These are phyloP conservation scores for Sparidentex hasta DNA, from an alignment of 2,797 vertebrate species.

Conservation along the genomic window DNA sequence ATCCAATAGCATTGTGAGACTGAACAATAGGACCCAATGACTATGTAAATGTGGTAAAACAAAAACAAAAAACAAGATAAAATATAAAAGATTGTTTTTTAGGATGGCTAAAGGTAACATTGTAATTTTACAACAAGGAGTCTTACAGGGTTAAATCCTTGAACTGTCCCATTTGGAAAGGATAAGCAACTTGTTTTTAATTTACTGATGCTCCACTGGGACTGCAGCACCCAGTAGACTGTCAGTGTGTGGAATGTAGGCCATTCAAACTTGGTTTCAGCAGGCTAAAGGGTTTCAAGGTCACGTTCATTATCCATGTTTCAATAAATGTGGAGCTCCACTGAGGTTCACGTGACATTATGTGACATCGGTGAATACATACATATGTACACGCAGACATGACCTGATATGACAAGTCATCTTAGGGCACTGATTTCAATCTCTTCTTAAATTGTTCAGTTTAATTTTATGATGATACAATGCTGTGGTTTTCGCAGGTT, in stretches of 20 bases:
- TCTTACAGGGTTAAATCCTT: no score
- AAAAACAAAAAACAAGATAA: no score
- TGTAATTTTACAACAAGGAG: no score
- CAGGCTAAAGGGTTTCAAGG: conserved; percentile 44
- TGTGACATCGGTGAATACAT: conserved; percentile 4
- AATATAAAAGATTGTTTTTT: no score
- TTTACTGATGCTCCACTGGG: conserved; percentile 25
- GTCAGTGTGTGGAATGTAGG: conserved; percentile 33
- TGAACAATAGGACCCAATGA: no score
- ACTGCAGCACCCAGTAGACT: conserved; percentile 25
- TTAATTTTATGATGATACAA: no score
- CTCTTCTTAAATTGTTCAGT: no score
- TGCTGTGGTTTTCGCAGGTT: no score
- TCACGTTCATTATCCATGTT: conserved; percentile 53
- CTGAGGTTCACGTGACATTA: conserved; percentile 3
- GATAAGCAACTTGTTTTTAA: conserved; percentile 42
- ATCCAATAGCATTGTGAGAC: no score
- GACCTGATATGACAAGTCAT: neutral
- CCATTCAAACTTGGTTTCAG: conserved; percentile 22
- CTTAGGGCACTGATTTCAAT: no score
- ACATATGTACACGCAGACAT: neutral
- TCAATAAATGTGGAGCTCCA: conserved; percentile 38
- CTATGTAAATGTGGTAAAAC: no score
- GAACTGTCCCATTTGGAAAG: conserved; percentile 29
- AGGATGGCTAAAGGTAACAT: no score